Conservation (phyloP, 2,113 vertebrate species). For the Melanerpes aurifrons region DNA sequence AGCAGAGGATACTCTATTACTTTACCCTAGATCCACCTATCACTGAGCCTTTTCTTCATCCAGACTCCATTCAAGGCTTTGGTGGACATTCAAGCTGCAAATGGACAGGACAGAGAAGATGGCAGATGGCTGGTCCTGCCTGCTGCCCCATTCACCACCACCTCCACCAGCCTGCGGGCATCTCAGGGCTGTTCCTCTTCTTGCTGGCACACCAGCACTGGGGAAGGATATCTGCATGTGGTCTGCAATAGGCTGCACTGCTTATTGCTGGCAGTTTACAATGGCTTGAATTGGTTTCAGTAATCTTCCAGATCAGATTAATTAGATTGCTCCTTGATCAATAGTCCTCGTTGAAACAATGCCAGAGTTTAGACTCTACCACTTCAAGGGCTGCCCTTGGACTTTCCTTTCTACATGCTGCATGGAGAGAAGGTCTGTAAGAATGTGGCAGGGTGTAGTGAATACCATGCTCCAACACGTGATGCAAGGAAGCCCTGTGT, state of each 20-base stretch:
- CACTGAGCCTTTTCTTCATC: background rate
- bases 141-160: fast-evolving
- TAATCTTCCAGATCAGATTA: slow-evolving; percentile 35
- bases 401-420: background rate
- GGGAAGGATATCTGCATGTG: background rate
- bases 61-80: background rate
- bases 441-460: background rate
- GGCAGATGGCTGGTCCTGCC: background rate
- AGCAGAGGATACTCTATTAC: slow-evolving; percentile 12
- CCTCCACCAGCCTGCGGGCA: background rate
- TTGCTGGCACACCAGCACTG: background rate
- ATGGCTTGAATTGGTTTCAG: slow-evolving; percentile 14
- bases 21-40: background rate
- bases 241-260: background rate
- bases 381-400: slow-evolving; percentile 14
- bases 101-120: background rate
- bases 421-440: background rate
- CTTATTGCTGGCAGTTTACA: background rate
- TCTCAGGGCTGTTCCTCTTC: background rate
- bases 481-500: background rate
- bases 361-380: slow-evolving; percentile 12
- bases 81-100: background rate
- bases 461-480: background rate
- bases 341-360: slow-evolving; percentile 10
- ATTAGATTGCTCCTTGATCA: slow-evolving; percentile 54